A percentile compares a stretch with the other conserved stretches of the same genome.
Conservation (phyloP, 2,888 invertebrate genomes). For the Pandemis cinnamomeana region DNA sequence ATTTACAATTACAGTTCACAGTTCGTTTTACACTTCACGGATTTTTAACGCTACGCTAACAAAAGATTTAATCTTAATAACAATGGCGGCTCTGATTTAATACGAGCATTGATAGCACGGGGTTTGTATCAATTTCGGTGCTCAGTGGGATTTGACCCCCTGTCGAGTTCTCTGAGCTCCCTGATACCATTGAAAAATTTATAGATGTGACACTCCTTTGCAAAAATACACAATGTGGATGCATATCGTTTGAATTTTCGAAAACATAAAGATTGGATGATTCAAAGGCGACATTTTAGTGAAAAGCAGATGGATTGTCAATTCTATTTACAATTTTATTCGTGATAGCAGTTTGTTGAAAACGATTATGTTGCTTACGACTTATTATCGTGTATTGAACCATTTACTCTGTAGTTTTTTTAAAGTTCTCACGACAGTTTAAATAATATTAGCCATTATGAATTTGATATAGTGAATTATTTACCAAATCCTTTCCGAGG, state of each 20-base stretch:
- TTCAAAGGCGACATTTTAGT: too few relatives aligned
- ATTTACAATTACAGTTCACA: constrained; percentile 9
- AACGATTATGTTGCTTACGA: too few relatives aligned
- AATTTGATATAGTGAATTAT: too few relatives aligned
- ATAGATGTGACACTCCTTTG: constrained; percentile 24
- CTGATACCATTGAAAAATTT: constrained; percentile 47
- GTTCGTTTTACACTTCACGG: constrained; percentile 33
- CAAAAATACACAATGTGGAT: neutral
- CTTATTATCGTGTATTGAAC: too few relatives aligned
- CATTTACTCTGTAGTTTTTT: too few relatives aligned
- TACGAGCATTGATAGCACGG: constrained; percentile 65
- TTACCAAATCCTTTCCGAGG: too few relatives aligned
- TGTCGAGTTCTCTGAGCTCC: constrained; percentile 54
- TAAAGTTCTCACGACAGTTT: too few relatives aligned
- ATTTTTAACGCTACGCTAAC: constrained; percentile 18
- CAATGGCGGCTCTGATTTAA: constrained; percentile 58
- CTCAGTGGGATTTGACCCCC: constrained; percentile 70
- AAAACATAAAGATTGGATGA: neutral
- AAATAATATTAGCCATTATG: too few relatives aligned
- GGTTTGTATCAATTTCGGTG: constrained; percentile 80
- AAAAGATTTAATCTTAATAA: constrained; percentile 39
- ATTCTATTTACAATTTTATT: too few relatives aligned
- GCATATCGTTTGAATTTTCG: neutral
- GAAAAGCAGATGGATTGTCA: too few relatives aligned
- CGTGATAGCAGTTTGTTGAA: too few relatives aligned